Conservation (phyloP, 2,888 invertebrate species). For the Platynereis dumerilii region DNA sequence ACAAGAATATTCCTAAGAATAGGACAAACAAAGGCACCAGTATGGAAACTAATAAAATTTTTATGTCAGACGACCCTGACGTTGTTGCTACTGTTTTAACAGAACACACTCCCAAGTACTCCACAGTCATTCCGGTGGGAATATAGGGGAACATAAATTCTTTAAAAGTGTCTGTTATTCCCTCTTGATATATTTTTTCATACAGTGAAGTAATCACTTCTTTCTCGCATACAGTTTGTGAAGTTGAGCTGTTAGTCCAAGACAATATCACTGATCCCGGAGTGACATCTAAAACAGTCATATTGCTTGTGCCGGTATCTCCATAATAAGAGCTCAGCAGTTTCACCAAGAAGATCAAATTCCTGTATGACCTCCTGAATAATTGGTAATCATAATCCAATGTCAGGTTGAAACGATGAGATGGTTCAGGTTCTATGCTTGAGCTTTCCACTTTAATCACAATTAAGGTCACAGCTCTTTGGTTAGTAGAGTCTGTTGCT, state of each 20-base stretch:
- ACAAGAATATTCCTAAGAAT: conserved; percentile 34
- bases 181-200: conserved; percentile 19
- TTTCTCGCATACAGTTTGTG: conserved; percentile 32
- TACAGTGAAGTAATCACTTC: conserved; percentile 30
- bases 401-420: conserved; percentile 38
- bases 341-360: conserved; percentile 33
- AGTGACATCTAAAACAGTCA: conserved; percentile 36
- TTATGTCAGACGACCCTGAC: conserved; percentile 8
- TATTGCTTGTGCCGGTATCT: conserved; percentile 24
- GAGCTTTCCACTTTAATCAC: conserved; percentile 33
- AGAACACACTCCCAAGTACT: conserved; percentile 33
- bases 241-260: conserved; percentile 41
- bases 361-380: conserved; percentile 34
- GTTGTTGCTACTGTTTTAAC: conserved; percentile 4
- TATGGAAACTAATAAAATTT: conserved; percentile 37
- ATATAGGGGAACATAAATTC: conserved; percentile 24
- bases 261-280: conserved; percentile 38
- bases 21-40: conserved; percentile 38
- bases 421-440: conserved; percentile 23
- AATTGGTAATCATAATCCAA: conserved; percentile 35
- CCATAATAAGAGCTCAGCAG: conserved; percentile 33
- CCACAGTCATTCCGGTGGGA: conserved; percentile 21
- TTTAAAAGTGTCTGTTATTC: conserved; percentile 4
- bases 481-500: conserved; percentile 37
- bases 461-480: conserved; percentile 32